phyloP scores from a whole-genome alignment of 2,113 vertebrate genomes.

The Pollimyrus isidori region DNA sequence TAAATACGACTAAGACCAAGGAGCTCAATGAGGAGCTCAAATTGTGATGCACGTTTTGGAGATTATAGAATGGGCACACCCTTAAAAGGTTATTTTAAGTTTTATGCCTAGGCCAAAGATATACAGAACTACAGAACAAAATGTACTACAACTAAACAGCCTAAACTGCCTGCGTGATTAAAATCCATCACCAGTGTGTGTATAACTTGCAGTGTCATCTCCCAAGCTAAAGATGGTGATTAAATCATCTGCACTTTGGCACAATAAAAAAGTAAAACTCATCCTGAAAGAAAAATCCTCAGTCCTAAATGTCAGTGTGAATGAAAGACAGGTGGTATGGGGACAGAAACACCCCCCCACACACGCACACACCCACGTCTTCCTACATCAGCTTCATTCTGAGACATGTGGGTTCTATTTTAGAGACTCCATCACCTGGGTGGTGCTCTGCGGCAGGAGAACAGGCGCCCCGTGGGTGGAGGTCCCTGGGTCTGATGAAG shows the following conservation, averaged over 20 bases:
- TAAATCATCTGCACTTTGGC: conserved; percentile 16
- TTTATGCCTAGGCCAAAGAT: neutral
- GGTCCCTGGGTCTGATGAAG: conserved; percentile 53
- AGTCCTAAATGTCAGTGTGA: conserved; percentile 44
- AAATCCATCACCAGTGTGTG: conserved; percentile 28
- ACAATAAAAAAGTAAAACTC: neutral
- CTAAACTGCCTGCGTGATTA: neutral
- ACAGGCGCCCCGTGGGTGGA: conserved; percentile 27
- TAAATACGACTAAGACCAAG: conserved; percentile 17
- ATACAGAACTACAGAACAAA: neutral
- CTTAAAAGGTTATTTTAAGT: neutral
- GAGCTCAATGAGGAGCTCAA: too few relatives aligned
- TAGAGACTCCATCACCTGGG: conserved; percentile 24
- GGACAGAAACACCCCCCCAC: conserved; percentile 6
- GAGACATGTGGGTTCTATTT: conserved; percentile 43
- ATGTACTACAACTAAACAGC: neutral
- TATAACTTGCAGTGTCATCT: neutral
- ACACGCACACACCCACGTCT: conserved; percentile 27
- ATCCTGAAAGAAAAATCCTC: conserved; percentile 40
- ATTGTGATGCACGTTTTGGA: neutral
- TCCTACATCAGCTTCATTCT: conserved; percentile 42
- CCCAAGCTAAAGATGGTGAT: conserved; percentile 28
- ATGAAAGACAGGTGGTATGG: conserved; percentile 28
- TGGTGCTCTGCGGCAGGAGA: neutral
- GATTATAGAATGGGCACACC: neutral